A percentile compares a stretch with the other conserved stretches of the same genome.
These are phyloP conservation scores for Prunella fulvescens DNA, from an alignment of 2,113 vertebrate genomes.

Conservation along the genomic window DNA sequence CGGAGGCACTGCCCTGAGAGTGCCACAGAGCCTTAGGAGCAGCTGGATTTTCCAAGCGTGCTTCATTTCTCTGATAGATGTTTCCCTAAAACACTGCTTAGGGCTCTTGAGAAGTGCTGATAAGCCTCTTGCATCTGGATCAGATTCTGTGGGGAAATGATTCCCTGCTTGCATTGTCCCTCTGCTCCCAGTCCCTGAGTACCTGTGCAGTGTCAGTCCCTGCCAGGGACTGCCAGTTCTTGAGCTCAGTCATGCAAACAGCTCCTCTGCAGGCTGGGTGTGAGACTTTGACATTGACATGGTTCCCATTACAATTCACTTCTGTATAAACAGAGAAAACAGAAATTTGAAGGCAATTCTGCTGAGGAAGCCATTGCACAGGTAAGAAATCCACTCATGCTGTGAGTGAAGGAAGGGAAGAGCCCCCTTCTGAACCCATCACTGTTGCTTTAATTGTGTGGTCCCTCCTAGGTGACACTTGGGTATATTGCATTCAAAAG, in stretches of 20 bases:
- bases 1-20: not conserved
- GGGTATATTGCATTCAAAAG: not conserved
- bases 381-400: not conserved
- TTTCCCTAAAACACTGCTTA: not conserved
- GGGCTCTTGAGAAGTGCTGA: not conserved
- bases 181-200: not conserved
- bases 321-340: not conserved
- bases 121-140: not conserved
- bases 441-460: not conserved
- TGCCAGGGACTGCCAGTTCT: not conserved
- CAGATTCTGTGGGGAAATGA: not conserved
- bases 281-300: not conserved
- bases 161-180: not conserved
- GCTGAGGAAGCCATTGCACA: not conserved
- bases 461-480: not conserved
- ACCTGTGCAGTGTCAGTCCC: too few species aligned
- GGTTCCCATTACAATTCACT: not conserved
- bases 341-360: not conserved
- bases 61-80: not conserved
- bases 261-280: not conserved
- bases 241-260: not conserved
- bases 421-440: not conserved
- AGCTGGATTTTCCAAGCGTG: not conserved
- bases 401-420: not conserved
- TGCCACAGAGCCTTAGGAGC: not conserved